Evolutionary conservation across 2,888 invertebrate species (phyloP), one percentile per base, ranked within the genome.

Genomic region (Zygothrica quintamaculata): DNA sequence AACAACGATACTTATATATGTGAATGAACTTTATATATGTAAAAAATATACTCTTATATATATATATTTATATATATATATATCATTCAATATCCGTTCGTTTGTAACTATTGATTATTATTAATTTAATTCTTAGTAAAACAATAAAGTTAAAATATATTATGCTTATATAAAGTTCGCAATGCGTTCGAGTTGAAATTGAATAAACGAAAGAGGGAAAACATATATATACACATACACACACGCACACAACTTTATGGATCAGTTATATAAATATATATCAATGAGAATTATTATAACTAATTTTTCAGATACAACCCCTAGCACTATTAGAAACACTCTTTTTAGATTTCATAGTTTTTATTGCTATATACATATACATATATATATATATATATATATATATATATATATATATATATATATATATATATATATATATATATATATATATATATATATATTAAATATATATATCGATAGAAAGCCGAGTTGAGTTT

Each of bases 331-430:
- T 22, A 22, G 2, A 3, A 2, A 22, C 5, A 22, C 51, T 57
- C 34, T 36, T 15, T 44, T 40, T 61, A 59, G 62, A 64, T 43
- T 70, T 70, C 36, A 52, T 48, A 65, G 65, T 46, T 46, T 65
- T 50, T 65, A 53, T 58, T 52, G 40, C 44, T 50, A 31, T 33
- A 55, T 65, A 57, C 46, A 44, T 48, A 37, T 31, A 59, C 44
- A 29, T 29, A 46, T 47, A 15, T 25, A 15, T 39, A n/a, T 6
- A 33, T 9, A 33, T 9, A 33, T 9, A 33, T n/a, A n/a, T 9
- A 6, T 3, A n/a, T 5, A 33, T 8, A 6, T 26, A 26, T 8
- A n/a, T 8, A 26, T 8, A 26, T 26, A 26, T 6, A 26, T 26
- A 26, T 26, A 26, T 6, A n/a, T n/a, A 33, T n/a, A 33, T 33